These are phyloP conservation scores for Megamerina dolium DNA, from an alignment of 2,888 invertebrate genomes.

Conservation along the genomic window DNA sequence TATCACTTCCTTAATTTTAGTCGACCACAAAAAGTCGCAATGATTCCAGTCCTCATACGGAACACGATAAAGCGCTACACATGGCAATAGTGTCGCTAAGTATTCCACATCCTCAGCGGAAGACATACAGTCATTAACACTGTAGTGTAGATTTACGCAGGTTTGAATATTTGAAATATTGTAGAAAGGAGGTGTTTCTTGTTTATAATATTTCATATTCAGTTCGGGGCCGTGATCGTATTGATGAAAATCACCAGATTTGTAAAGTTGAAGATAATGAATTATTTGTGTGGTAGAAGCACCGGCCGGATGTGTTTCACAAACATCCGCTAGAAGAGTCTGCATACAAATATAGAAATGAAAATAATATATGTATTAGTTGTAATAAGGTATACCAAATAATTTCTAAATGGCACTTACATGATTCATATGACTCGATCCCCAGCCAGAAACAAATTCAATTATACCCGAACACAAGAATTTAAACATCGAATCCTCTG, in stretches of 20 bases:
- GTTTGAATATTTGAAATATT: conserved; percentile 54
- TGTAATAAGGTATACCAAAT: no score
- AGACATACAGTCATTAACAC: conserved; percentile 62
- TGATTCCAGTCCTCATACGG: conserved; percentile 57
- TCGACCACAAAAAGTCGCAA: conserved; percentile 64
- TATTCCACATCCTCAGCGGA: conserved; percentile 51
- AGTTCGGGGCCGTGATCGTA: conserved; percentile 54
- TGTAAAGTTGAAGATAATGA: conserved; percentile 63
- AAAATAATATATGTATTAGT: no score
- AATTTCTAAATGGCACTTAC: conserved; percentile 44
- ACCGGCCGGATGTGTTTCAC: conserved; percentile 64
- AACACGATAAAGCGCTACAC: conserved; percentile 51
- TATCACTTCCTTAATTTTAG: conserved; percentile 55
- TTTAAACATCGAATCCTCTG: conserved; percentile 47
- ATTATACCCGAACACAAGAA: conserved; percentile 39
- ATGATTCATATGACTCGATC: conserved; percentile 39
- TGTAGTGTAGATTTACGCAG: conserved; percentile 62
- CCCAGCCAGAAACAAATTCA: conserved; percentile 43
- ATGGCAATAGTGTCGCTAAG: conserved; percentile 50
- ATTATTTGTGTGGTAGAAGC: conserved; percentile 61
- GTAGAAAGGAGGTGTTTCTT: conserved; percentile 55
- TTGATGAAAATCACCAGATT: conserved; percentile 52
- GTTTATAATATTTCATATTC: conserved; percentile 55
- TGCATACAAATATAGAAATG: conserved; percentile 34
- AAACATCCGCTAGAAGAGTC: conserved; percentile 62